Base-by-base conservation (phyloP, 2,797 vertebrate species). In the Acipenser ruthenus region DNA sequence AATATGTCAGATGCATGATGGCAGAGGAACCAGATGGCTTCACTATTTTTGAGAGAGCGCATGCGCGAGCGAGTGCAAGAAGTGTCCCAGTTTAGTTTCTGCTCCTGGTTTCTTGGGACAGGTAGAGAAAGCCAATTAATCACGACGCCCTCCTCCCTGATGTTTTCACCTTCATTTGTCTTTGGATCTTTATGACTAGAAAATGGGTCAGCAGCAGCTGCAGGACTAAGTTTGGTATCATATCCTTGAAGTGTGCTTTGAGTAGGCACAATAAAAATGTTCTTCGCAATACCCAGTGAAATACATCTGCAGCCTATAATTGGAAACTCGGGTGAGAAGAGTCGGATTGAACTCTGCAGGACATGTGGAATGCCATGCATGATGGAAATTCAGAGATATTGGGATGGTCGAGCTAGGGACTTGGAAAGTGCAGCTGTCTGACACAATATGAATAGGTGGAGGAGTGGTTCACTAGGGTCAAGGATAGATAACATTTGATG, bases 111-210 rank as follows among this genome's bases (percentile, higher is more conserved):
- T 62, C 37, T 56, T 65, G 63, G 59, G 63, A 71, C 61, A 68
- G 66, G 70, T 65, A 52, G 66, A 71, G 59, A 51, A 68, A 62
- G 50, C 58, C 66, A 68, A 71, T 71, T 71, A 71, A 71, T 71
- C 70, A 65, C 12, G 37, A 64, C 18, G 55, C 49, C 9, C 48
- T 65, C 12, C 62, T 69, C 75, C 77, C 49, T 2, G 61, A 75
- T 62, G 66, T n/a, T 62, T 65, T 79, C 76, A 81, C 78, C 78
- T 82, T 82, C 78, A 78, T 80, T 80, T 79, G 74, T 78, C 82
- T 84, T 84, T 80, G 75, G 80, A 12, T 37, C 60, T 58, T 18
- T 13, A 7, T 68, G 55, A 60, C 6, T 18, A 13, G 50, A 53
- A 63, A 69, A 60, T 68, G 23, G 60, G 53, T 59, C 49, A 61